phyloP scores from a whole-genome alignment of 2,113 vertebrate species.

The Euleptes europaea region DNA sequence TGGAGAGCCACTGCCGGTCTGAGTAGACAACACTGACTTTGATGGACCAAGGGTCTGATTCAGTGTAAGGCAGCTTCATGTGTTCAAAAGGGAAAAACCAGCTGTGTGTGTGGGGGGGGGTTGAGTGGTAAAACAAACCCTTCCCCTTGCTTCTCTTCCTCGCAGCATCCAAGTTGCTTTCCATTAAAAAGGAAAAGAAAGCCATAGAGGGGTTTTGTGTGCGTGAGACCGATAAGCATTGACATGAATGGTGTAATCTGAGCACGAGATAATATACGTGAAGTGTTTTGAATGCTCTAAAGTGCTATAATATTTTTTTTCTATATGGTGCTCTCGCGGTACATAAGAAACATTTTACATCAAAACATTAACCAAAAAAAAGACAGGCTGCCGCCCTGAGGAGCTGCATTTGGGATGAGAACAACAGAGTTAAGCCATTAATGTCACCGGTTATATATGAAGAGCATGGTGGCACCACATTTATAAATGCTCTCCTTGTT shows the following conservation, averaged over 20 bases:
- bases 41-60: too few species aligned
- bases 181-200: neutral
- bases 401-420: neutral
- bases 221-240: too few species aligned
- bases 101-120: neutral
- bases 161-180: neutral
- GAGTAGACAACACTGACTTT: too few species aligned
- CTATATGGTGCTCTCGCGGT: neutral
- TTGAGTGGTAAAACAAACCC: neutral
- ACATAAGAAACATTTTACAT: neutral
- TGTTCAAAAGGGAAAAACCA: neutral
- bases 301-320: neutral
- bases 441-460: neutral
- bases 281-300: neutral
- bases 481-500: neutral
- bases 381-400: neutral
- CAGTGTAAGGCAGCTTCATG: too few species aligned
- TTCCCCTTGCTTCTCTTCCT: too few species aligned
- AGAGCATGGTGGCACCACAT: neutral
- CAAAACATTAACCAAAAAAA: neutral
- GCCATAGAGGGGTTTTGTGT: too few species aligned
- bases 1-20: too few species aligned
- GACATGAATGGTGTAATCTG: neutral
- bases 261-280: neutral
- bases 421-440: too few species aligned